phyloP scores from a whole-genome alignment of 2,113 vertebrate species.

The Phodopus roborovskii region DNA sequence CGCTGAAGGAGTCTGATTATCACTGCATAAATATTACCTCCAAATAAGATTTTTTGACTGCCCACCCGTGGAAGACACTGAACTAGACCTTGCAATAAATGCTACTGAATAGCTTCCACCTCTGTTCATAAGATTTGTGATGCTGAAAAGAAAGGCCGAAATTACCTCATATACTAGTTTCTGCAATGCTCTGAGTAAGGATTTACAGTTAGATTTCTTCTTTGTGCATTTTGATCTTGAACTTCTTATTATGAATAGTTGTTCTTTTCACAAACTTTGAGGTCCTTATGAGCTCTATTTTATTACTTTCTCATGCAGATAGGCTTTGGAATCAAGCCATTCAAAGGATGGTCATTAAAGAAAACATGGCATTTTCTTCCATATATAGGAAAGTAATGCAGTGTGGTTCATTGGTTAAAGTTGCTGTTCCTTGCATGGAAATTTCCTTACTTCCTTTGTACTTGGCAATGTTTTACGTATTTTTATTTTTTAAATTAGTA shows the following conservation, averaged over 20 bases:
- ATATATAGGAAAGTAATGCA: constrained; percentile 38
- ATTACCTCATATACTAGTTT: constrained; percentile 63
- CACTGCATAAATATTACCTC: constrained; percentile 78
- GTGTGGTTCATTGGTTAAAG: neutral
- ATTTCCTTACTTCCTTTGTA: neutral
- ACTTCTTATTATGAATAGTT: constrained; percentile 75
- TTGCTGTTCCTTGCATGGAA: constrained; percentile 46
- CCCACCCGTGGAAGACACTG: constrained; percentile 70
- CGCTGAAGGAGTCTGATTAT: constrained; percentile 77
- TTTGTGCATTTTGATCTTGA: constrained; percentile 71
- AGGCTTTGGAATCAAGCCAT: constrained; percentile 38
- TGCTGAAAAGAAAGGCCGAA: constrained; percentile 69
- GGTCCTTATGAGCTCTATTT: constrained; percentile 63
- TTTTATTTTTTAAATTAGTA: constrained; percentile 53
- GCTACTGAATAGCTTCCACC: constrained; percentile 75
- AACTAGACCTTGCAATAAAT: constrained; percentile 73
- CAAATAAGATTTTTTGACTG: constrained; percentile 77
- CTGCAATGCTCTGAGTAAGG: constrained; percentile 51
- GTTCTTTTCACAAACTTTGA: constrained; percentile 75
- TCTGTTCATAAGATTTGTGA: constrained; percentile 69
- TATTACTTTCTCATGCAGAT: constrained; percentile 73
- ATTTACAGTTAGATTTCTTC: constrained; percentile 70
- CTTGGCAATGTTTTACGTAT: neutral
- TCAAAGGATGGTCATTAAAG: constrained; percentile 54
- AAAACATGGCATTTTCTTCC: neutral